Conservation (phyloP, 2,113 vertebrate species). For the Platichthys flesus region DNA sequence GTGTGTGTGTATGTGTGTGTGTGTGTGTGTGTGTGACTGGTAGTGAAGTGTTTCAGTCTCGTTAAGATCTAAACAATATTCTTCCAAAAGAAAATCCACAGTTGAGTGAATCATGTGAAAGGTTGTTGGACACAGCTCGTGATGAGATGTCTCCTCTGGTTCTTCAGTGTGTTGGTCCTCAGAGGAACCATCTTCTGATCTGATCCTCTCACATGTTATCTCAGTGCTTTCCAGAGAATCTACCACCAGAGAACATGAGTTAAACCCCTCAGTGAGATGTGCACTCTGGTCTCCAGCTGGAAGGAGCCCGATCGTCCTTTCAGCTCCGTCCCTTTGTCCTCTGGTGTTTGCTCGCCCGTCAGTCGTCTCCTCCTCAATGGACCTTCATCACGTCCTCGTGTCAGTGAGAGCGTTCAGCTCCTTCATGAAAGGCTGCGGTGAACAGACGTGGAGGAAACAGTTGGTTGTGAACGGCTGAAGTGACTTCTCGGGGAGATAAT, state of each 20-base stretch:
- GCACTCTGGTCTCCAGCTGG: too few species aligned
- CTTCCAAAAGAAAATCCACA: too few species aligned
- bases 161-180: too few species aligned
- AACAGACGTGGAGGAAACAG: conserved; percentile 54
- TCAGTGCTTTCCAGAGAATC: neutral
- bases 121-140: neutral
- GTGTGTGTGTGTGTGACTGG: too few species aligned
- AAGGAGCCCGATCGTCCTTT: neutral
- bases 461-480: conserved; percentile 39
- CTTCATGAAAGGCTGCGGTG: neutral
- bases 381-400: conserved; percentile 61
- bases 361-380: conserved; percentile 32
- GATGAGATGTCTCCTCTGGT: neutral
- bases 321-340: conserved; percentile 33
- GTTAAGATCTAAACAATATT: too few species aligned
- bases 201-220: too few species aligned
- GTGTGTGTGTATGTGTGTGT: too few species aligned
- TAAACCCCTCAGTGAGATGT: too few species aligned
- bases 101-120: neutral
- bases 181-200: too few species aligned
- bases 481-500: conserved; percentile 19
- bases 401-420: conserved; percentile 37
- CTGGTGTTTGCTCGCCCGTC: conserved; percentile 52
- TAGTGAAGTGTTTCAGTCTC: too few species aligned
- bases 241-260: neutral